Evolutionary conservation across 2,113 vertebrate species (phyloP).

Genomic region (Morone saxatilis): DNA sequence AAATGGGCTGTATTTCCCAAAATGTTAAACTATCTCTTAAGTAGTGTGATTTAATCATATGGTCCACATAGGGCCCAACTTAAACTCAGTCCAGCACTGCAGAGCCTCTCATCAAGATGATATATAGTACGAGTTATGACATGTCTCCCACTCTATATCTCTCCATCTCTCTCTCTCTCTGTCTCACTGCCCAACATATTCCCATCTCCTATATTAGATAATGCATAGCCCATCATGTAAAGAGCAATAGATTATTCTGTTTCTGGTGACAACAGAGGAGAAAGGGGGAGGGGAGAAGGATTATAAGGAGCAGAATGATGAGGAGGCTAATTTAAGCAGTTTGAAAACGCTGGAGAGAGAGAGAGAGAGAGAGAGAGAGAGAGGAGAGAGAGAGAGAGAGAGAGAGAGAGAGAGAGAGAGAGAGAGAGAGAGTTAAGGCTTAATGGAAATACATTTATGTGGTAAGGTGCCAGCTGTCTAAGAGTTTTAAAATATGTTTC

Average conservation of each 20-base stretch:
- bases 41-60: constrained; percentile 7
- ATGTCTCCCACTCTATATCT: constrained; percentile 36
- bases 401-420: not conserved
- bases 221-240: constrained; percentile 70
- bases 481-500: constrained; percentile 48
- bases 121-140: constrained; percentile 57
- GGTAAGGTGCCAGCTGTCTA: constrained; percentile 47
- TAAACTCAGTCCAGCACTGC: constrained; percentile 59
- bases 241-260: constrained; percentile 76
- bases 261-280: constrained; percentile 72
- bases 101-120: constrained; percentile 71
- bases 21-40: constrained; percentile 30
- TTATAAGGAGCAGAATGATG: constrained; percentile 69
- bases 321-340: constrained; percentile 74
- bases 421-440: constrained; percentile 10
- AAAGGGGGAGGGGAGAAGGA: constrained; percentile 43
- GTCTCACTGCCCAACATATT: constrained; percentile 59
- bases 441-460: constrained; percentile 61
- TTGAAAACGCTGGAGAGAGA: constrained; percentile 53
- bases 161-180: constrained; percentile 43
- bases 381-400: no score
- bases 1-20: not conserved
- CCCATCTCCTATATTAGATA: constrained; percentile 76
- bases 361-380: not conserved
- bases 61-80: constrained; percentile 44